Percentiles rank a stretch among this genome's conserved stretches.
These are phyloP conservation scores for Nineta flava DNA, from an alignment of 2,888 invertebrate species.

Conservation along the genomic window DNA sequence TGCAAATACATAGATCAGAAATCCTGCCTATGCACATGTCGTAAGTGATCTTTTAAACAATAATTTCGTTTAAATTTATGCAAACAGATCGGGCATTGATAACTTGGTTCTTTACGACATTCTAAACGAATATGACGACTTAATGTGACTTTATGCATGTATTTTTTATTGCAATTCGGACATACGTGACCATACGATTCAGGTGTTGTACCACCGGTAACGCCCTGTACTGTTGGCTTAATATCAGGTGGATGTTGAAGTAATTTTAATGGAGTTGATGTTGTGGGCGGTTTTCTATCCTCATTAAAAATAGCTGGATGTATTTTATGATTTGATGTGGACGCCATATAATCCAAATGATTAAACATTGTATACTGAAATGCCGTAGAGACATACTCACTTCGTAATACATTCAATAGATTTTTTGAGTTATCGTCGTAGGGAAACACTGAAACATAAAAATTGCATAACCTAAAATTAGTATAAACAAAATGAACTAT, in stretches of 20 bases:
- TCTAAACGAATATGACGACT: constrained; percentile 19
- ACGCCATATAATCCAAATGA: background rate
- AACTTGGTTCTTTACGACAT: constrained; percentile 17
- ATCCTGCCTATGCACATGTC: constrained; percentile 7
- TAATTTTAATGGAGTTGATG: background rate
- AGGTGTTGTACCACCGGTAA: constrained; percentile 1
- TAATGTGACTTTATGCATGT: constrained; percentile 20
- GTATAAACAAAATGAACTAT: background rate
- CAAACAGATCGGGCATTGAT: constrained; percentile 15
- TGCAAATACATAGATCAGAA: background rate
- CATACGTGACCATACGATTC: constrained; percentile 12
- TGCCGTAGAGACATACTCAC: constrained; percentile 5
- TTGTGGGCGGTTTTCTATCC: background rate
- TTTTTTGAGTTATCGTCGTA: constrained; percentile 6
- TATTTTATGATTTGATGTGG: background rate
- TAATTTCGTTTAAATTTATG: constrained; percentile 8
- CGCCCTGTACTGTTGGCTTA: background rate
- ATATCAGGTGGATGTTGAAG: background rate
- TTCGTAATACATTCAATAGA: constrained; percentile 5
- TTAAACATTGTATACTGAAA: constrained; percentile 4
- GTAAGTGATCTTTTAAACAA: constrained; percentile 7
- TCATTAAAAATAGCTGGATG: background rate
- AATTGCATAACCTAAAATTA: background rate
- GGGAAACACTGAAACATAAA: constrained; percentile 6
- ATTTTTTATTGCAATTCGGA: constrained; percentile 20